Percentiles rank a stretch among this genome's conserved stretches.
Evolutionary conservation across 2,797 vertebrate genomes (phyloP).

Genomic region (Eulemur mongoz): DNA sequence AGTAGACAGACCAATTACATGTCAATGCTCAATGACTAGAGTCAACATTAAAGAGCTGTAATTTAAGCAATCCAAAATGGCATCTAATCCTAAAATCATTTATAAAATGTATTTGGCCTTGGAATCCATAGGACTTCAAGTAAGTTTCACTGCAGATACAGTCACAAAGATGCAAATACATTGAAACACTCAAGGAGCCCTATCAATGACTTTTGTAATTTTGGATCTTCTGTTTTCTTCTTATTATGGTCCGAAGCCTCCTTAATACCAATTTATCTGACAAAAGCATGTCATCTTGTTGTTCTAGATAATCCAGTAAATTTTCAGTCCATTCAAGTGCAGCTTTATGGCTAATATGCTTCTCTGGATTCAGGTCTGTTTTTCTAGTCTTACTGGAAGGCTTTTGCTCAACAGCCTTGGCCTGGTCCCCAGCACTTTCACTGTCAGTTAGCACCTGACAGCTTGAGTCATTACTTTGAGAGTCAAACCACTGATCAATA

Average conservation of each 20-base stretch:
- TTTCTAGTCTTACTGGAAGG: slow-evolving; percentile 53
- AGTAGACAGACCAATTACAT: slow-evolving; percentile 5
- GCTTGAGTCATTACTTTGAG: slow-evolving; percentile 60
- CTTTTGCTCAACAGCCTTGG: slow-evolving; percentile 41
- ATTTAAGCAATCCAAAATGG: slow-evolving; percentile 36
- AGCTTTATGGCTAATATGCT: slow-evolving; percentile 75
- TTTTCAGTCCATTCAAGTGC: slow-evolving; percentile 81
- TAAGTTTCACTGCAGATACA: slow-evolving; percentile 36
- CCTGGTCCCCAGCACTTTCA: slow-evolving; percentile 40
- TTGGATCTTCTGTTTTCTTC: slow-evolving; percentile 78
- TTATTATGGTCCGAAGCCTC: slow-evolving; percentile 78
- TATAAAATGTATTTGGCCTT: slow-evolving; percentile 70
- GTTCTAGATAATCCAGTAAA: slow-evolving; percentile 77
- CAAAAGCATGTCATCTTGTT: slow-evolving; percentile 80
- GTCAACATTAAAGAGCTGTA: slow-evolving; percentile 18
- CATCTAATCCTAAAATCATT: slow-evolving; percentile 56
- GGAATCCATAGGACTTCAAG: slow-evolving; percentile 63
- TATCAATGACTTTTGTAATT: slow-evolving; percentile 64
- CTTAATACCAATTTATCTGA: slow-evolving; percentile 79
- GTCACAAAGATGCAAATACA: slow-evolving; percentile 32
- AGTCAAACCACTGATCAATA: slow-evolving; percentile 75
- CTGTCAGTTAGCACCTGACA: slow-evolving; percentile 59
- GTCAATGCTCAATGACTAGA: slow-evolving; percentile 22
- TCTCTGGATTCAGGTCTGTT: slow-evolving; percentile 71
- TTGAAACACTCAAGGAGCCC: background rate